Percentiles rank a stretch among this genome's conserved stretches.
phyloP scores from a whole-genome alignment of 1,140 invertebrate genomes.

The Laodelphax striatellus region DNA sequence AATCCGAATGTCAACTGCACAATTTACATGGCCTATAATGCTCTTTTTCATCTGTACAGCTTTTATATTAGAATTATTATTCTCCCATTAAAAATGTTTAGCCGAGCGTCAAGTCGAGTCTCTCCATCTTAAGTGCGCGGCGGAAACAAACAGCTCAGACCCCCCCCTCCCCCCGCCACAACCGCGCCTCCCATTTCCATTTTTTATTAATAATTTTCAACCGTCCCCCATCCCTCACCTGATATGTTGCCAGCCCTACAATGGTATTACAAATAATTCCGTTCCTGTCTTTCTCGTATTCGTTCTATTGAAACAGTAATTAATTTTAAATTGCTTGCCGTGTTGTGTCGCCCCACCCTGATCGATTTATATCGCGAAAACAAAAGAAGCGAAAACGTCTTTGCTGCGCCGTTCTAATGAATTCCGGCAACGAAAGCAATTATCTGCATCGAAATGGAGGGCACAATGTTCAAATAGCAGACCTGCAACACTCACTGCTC shows the following conservation, averaged over 20 bases:
- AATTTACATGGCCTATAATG: constrained; percentile 4
- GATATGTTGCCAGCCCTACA: background rate
- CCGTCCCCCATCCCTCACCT: background rate
- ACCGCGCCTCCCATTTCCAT: background rate
- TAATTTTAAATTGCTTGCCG: background rate
- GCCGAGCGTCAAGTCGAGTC: constrained; percentile 8
- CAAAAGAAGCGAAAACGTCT: too few species aligned
- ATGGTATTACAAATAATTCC: background rate
- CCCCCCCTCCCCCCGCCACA: background rate
- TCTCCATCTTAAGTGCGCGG: background rate
- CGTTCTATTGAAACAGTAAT: background rate
- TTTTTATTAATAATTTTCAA: background rate
- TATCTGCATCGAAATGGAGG: too few species aligned
- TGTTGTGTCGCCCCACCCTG: too few species aligned
- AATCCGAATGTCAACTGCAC: constrained; percentile 1
- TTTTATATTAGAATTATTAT: constrained; percentile 16
- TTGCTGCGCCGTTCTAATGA: too few species aligned
- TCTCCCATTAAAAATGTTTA: constrained; percentile 18
- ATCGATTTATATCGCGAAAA: too few species aligned
- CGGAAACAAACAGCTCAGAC: background rate
- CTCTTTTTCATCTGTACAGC: background rate
- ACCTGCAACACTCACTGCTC: too few species aligned
- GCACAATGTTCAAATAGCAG: too few species aligned
- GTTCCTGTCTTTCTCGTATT: background rate
- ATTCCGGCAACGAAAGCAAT: too few species aligned